Evolutionary conservation across 2,888 invertebrate species (phyloP).

Genomic region (Exephanes ischioxanthus): DNA sequence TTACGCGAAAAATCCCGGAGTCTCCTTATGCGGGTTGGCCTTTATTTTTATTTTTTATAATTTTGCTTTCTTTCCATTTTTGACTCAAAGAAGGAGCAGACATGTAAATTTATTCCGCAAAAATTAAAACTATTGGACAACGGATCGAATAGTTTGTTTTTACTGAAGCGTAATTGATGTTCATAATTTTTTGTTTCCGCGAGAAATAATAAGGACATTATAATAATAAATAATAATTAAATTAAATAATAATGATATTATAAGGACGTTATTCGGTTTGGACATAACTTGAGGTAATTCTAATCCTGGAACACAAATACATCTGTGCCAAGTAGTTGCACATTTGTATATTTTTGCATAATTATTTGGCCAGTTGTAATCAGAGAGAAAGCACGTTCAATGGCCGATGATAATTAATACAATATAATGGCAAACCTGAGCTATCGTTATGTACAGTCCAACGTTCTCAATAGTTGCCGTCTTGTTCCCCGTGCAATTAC

Average conservation of each 20-base stretch:
- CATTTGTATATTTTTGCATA: not conserved
- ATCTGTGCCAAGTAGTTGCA: not conserved
- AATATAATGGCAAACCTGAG: not conserved
- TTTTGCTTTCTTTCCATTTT: no score
- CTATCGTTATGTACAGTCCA: not conserved
- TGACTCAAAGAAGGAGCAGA: no score
- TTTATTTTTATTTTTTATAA: no score
- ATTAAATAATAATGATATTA: no score
- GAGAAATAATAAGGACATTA: not conserved
- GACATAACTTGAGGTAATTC: not conserved
- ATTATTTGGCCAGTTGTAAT: not conserved
- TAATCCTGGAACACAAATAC: not conserved
- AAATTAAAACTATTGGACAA: not conserved
- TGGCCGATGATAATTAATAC: not conserved
- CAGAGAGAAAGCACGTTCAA: conserved; percentile 22
- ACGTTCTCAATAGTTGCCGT: conserved; percentile 22
- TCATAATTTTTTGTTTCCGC: not conserved
- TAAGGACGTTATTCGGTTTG: not conserved
- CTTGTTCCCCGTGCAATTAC: conserved; percentile 17
- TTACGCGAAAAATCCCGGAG: not conserved
- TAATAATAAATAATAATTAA: no score
- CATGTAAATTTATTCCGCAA: no score
- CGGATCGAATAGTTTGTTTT: no score
- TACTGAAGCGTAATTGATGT: not conserved
- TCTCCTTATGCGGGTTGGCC: no score